Evolutionary conservation across 2,113 vertebrate species (phyloP), one percentile per base, ranked within the genome.

Genomic region (Triplophysa siluroides): DNA sequence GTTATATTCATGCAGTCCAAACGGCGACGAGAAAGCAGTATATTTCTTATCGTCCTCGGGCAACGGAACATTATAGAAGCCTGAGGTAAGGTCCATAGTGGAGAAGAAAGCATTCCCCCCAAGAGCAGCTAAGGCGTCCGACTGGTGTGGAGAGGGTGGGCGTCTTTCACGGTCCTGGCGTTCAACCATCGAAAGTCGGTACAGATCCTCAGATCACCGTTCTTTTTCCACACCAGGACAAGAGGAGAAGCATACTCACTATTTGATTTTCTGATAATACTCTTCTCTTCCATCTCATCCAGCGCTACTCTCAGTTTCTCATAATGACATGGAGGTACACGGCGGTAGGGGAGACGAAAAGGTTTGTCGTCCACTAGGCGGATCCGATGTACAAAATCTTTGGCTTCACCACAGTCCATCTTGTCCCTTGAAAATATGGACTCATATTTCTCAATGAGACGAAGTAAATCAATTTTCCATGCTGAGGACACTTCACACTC

Each of bases 71-170:
- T 60, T 78, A n/a, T n/a, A n/a, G n/a, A n/a, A n/a, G n/a, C n/a
- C n/a, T n/a, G n/a, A n/a, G n/a, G n/a, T n/a, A n/a, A n/a, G n/a
- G n/a, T n/a, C n/a, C n/a, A n/a, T n/a, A n/a, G n/a, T n/a, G n/a
- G n/a, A n/a, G n/a, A n/a, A n/a, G n/a, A n/a, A n/a, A n/a, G n/a
- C n/a, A n/a, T n/a, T n/a, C n/a, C n/a, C n/a, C n/a, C n/a, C n/a
- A 4, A 81, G 33, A 3, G 71, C 71, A 16, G 60, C 75, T 14
- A 75, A 23, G 1, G 76, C 18, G 14, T 68, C 69, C 4, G 47
- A 6, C n/a, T 83, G 68, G 10, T 83, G 69, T 41, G 69, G 63
- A 79, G 61, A 4, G 61, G 52, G 33, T 66, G 2, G 81, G 81
- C 76, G 11, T 79, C 81, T 43, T 74, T 75, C 0, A 83, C 9